A percentile compares a stretch with the other conserved stretches of the same genome.
phyloP scores from a whole-genome alignment of 2,888 invertebrate species.

The Euplexia lucipara region DNA sequence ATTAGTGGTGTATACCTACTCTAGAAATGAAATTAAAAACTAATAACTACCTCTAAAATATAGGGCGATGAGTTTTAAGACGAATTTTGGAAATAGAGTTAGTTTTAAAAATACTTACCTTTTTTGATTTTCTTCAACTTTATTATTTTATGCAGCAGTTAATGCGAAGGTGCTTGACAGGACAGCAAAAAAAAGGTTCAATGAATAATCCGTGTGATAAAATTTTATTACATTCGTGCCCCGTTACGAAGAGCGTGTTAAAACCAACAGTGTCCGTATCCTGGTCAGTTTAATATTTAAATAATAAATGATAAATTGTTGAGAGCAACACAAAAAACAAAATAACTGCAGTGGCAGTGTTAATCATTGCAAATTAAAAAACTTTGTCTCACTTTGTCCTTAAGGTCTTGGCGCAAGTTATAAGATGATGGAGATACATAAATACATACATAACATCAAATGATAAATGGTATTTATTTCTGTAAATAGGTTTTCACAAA shows the following conservation, averaged over 20 bases:
- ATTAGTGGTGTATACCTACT: too few relatives aligned
- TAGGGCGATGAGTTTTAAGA: too few relatives aligned
- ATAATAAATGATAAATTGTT: conserved; percentile 43
- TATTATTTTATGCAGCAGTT: too few relatives aligned
- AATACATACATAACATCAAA: too few relatives aligned
- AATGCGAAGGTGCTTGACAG: too few relatives aligned
- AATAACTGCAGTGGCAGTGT: conserved; percentile 55
- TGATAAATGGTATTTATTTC: too few relatives aligned
- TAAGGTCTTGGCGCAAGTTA: conserved; percentile 34
- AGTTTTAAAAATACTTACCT: too few relatives aligned
- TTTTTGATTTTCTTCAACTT: too few relatives aligned
- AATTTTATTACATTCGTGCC: conserved; percentile 19
- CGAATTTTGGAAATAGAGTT: too few relatives aligned
- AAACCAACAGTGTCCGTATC: conserved; percentile 34
- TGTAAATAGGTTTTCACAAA: too few relatives aligned
- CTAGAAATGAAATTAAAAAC: too few relatives aligned
- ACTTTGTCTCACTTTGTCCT: conserved; percentile 62
- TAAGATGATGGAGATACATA: background rate
- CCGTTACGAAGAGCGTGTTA: conserved; percentile 19
- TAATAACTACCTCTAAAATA: too few relatives aligned
- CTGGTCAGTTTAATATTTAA: conserved; percentile 47
- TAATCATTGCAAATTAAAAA: conserved; percentile 67
- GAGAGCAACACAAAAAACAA: conserved; percentile 40
- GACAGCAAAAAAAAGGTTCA: conserved; percentile 1
- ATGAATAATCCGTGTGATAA: background rate